Evolutionary conservation across 2,797 vertebrate species (phyloP), one percentile per base, ranked within the genome.

Genomic region (Ctenochaetus hawaiiensis): DNA sequence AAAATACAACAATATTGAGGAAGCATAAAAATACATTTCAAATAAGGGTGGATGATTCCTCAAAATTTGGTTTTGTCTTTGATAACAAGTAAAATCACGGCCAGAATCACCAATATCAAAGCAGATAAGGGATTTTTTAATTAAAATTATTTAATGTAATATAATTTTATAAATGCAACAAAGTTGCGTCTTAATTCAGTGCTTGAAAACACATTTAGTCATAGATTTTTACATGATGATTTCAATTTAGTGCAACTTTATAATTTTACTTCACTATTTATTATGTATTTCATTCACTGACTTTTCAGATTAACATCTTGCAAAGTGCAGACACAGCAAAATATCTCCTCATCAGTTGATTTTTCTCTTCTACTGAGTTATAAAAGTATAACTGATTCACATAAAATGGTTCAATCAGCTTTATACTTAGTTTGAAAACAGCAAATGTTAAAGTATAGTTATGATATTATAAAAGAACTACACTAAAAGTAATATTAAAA

Each of bases 1-100:
- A 68, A 83, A 80, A 80, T 39, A 45, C 20, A 45, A 14, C 23
- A 47, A 26, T 47, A 53, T 49, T 51, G 0, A 54, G 16, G 7
- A 37, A 60, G 14, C 17, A 26, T 11, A 26, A 12, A 45, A 70
- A 53, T 14, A 34, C 5, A 9, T 56, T 58, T 68, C 4, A 47
- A 14, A 1, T 22, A 3, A 37, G 18, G 3, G 5, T 13, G 5
- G 8, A 12, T 2, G 30, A 69, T 23, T 18, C 13, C 20, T 23
- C 18, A 61, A 14, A 43, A 44, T 39, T 39, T 39, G 4, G 39
- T 39, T 39, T 34, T 3, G 11, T 37, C 34, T 8, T 16, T 1
- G 12, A 26, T 34, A 44, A 3, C 2, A 37, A 23, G 16, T n/a
- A 48, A 45, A 12, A 18, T n/a, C 48, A 62, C 0, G 0, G 0